Evolutionary conservation across 1,140 invertebrate genomes (phyloP), one percentile per base, ranked within the genome.

Genomic region (Lanistes nyassanus): DNA sequence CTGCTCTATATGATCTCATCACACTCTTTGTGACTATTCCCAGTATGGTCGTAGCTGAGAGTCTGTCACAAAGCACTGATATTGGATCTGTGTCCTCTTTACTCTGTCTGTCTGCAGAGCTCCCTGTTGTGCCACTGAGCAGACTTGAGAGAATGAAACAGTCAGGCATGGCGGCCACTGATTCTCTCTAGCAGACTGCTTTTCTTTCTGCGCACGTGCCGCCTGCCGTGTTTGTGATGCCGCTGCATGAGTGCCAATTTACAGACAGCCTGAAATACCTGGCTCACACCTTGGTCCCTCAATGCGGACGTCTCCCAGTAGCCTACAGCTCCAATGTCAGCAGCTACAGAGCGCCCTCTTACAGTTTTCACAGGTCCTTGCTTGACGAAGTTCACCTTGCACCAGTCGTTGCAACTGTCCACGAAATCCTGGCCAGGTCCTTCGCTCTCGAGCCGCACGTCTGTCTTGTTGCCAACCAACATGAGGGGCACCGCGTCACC

Each of bases 401-500:
- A 72, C 4, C 21, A 31, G 6, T 19, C 47, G 29, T 82, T 80
- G 13, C 68, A 42, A 16, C 31, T 37, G 23, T 58, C 70, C 0
- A 3, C 29, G 16, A 58, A 36, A 56, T 58, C 55, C 16, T 36
- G 37, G 36, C 70, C 42, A n/a, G 34, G 21, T 3, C 7, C 69
- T 11, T 71, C 67, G 23, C 96, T 95, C 92, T 98, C 96, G 90
- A 97, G 97, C 84, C 97, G 93, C 83, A 98, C 92, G 71, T 87
- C 85, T 53, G 69, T 79, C 73, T 87, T 87, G 77, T 82, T 87
- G 37, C 84, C 85, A 0, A 99, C 97, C 83, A 99, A 92, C 87
- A 99, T 97, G 79, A 99, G 98, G 82, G 97, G 97, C 82, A 98
- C 97, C 26, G 75, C 68, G 90, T 97, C 98, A 91, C 97, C 98